These are phyloP conservation scores for Poecilia latipinna DNA, from an alignment of 2,113 vertebrate genomes.

Conservation along the genomic window DNA sequence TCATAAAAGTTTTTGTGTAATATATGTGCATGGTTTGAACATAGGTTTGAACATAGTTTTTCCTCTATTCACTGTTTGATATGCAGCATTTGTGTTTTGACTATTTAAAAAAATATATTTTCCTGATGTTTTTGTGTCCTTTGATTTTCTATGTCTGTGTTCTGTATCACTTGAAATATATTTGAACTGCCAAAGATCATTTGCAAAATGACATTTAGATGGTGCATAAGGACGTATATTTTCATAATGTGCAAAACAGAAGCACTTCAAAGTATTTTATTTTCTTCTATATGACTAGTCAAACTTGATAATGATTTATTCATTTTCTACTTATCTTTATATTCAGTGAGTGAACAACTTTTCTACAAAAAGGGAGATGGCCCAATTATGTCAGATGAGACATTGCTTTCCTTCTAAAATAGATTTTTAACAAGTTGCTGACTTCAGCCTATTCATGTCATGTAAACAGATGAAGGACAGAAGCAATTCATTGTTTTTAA, in stretches of 20 bases:
- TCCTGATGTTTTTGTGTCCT: background rate
- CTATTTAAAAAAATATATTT: too few relatives aligned
- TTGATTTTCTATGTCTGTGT: background rate
- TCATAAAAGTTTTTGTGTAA: background rate
- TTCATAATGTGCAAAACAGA: background rate
- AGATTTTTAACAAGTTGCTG: constrained; percentile 5
- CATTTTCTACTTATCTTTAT: background rate
- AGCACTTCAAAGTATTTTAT: too few relatives aligned
- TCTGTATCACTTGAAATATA: background rate
- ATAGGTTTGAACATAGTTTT: too few relatives aligned
- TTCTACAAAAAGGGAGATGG: constrained; percentile 9
- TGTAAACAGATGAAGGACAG: constrained; percentile 17
- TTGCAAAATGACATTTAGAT: too few relatives aligned
- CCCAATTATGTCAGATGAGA: constrained; percentile 4
- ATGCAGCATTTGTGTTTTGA: too few relatives aligned
- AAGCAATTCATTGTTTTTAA: constrained; percentile 22
- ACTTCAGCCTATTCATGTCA: constrained; percentile 2
- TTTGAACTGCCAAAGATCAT: background rate
- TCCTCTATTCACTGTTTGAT: too few relatives aligned
- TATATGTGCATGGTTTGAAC: too few relatives aligned
- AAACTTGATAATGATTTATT: background rate
- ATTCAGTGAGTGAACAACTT: background rate
- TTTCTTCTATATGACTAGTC: background rate
- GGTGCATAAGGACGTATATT: background rate
- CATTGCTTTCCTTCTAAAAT: constrained; percentile 21